Evolutionary conservation across 2,113 vertebrate genomes (phyloP).

Genomic region (Salvator merianae): DNA sequence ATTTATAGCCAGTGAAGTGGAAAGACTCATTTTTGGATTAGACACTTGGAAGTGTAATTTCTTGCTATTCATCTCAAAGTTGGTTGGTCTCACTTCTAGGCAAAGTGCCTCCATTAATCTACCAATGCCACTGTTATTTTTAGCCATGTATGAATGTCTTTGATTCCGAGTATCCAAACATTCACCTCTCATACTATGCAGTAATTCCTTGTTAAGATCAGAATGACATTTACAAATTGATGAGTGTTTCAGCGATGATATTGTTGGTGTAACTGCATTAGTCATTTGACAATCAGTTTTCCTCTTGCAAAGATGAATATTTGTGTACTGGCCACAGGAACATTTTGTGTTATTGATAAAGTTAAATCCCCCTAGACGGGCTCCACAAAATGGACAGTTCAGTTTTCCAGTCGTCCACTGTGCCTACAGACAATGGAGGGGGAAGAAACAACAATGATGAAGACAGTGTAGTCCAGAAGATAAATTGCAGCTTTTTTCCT

Average conservation of each 20-base stretch:
- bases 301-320: slow-evolving; percentile 83
- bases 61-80: slow-evolving; percentile 58
- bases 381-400: slow-evolving; percentile 83
- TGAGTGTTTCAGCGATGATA: slow-evolving; percentile 63
- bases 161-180: slow-evolving; percentile 56
- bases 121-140: slow-evolving; percentile 50
- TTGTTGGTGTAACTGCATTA: slow-evolving; percentile 61
- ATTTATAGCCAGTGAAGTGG: slow-evolving; percentile 58
- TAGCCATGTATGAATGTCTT: slow-evolving; percentile 53
- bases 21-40: slow-evolving; percentile 60
- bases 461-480: slow-evolving; percentile 69
- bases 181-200: slow-evolving; percentile 44
- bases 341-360: slow-evolving; percentile 85
- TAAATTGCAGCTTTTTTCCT: slow-evolving; percentile 46
- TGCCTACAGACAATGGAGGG: slow-evolving; percentile 80
- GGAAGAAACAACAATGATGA: slow-evolving; percentile 56
- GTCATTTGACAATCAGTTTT: slow-evolving; percentile 75
- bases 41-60: slow-evolving; percentile 60
- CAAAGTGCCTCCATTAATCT: slow-evolving; percentile 74
- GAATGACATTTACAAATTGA: slow-evolving; percentile 51
- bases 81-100: slow-evolving; percentile 70
- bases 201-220: slow-evolving; percentile 53
- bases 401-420: slow-evolving; percentile 82
- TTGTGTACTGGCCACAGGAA: slow-evolving; percentile 77
- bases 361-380: slow-evolving; percentile 81